Percentiles rank a stretch among this genome's conserved stretches.
phyloP scores from a whole-genome alignment of 1,140 invertebrate species.

The Tetraneura akinire region DNA sequence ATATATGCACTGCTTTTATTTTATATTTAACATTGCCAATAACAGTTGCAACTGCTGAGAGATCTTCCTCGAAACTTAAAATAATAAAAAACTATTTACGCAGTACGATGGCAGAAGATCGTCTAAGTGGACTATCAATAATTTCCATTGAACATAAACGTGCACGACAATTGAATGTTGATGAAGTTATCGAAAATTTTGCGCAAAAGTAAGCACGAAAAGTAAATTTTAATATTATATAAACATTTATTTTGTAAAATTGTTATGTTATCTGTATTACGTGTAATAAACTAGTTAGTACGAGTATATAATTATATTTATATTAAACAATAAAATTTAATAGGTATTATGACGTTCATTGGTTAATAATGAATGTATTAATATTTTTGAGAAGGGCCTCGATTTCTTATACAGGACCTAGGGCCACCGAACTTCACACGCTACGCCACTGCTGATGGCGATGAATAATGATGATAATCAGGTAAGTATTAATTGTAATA shows the following conservation, averaged over 20 bases:
- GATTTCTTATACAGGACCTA: no score
- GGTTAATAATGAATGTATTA: no score
- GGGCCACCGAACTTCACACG: no score
- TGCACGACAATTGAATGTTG: not conserved
- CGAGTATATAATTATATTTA: no score
- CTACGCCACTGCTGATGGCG: no score
- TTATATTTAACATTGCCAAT: not conserved
- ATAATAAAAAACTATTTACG: not conserved
- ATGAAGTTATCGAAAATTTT: not conserved
- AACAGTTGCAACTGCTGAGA: not conserved
- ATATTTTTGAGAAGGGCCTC: no score
- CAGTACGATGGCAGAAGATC: not conserved
- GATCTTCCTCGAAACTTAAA: not conserved
- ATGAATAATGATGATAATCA: no score
- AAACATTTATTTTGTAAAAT: not conserved
- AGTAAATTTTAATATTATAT: not conserved
- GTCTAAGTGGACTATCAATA: not conserved
- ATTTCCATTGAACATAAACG: conserved; percentile 1
- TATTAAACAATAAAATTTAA: no score
- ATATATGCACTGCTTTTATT: not conserved
- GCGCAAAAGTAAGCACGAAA: not conserved
- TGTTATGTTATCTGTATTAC: no score
- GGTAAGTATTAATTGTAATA: no score
- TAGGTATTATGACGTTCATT: no score
- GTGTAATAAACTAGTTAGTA: no score